Base-by-base conservation (phyloP, 2,113 vertebrate species). In the Struthio camelus region DNA sequence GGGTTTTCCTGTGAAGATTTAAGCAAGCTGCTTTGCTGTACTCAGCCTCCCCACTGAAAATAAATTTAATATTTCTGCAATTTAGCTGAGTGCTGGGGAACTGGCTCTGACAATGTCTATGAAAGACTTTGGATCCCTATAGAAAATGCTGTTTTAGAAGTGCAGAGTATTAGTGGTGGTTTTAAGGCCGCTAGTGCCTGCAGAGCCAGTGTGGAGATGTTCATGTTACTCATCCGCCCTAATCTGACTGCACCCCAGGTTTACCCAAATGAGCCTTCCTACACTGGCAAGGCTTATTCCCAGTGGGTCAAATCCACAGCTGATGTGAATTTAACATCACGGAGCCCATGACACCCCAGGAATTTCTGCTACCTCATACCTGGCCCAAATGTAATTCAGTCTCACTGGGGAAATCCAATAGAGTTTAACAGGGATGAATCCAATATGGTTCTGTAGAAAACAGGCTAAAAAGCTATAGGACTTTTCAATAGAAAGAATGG, bases 191-290 rank as follows among this genome's bases (percentile, higher is more conserved):
- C 19, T 59, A 42, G 10, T 89, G 58, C 20, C 22, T 80, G 34
- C 32, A 70, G 61, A 28, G 54, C 23, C 75, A 9, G 46, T 80
- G 48, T 62, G 70, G 78, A 75, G 20, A 20, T 48, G 19, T 56
- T 44, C 32, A 9, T 0, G 0, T 25, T 87, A 59, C 30, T 56
- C 2, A 2, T 7, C 11, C 32, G 8, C 13, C 42, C 64, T 64
- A 11, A 30, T 58, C 36, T 66, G 69, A 59, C 22, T 40, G 22
- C 30, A 92, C 2, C 5, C 32, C 70, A 76, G 11, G 6, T 85
- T 22, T 50, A 93, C 80, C 19, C 70, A 72, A 20, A 65, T 36
- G 28, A 38, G 46, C 5, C 44, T 58, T 85, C 46, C 62, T 93
- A 40, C 71, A 58, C 15, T 50, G 59, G 5, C 64, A 58, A 0